These are phyloP conservation scores for Maconellicoccus hirsutus DNA, from an alignment of 1,140 invertebrate species.

Conservation along the genomic window DNA sequence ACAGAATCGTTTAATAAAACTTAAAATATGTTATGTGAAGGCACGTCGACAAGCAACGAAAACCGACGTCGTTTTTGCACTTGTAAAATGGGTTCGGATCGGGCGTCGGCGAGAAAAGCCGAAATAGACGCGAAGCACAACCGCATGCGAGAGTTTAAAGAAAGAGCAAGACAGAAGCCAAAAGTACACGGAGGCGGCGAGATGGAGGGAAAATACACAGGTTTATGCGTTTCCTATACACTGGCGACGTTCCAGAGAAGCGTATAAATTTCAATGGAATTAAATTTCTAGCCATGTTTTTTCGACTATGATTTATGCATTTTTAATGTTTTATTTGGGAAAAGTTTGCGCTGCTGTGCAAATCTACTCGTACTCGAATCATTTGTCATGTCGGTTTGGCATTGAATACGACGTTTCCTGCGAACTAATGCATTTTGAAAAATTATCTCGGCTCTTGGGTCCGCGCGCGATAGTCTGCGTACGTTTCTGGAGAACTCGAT, in stretches of 20 bases:
- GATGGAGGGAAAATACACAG: background rate
- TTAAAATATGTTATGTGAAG: too few species aligned
- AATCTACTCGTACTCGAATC: background rate
- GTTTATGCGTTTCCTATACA: background rate
- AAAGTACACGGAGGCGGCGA: background rate
- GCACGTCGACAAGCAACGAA: too few species aligned
- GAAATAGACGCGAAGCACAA: too few species aligned
- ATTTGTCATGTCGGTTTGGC: background rate
- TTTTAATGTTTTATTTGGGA: constrained; percentile 1
- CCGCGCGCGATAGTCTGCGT: background rate
- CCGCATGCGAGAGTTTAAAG: too few species aligned
- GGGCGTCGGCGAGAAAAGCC: too few species aligned
- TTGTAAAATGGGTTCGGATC: too few species aligned
- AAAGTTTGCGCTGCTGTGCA: background rate
- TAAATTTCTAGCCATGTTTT: constrained; percentile 1
- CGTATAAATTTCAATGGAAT: background rate
- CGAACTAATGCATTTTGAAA: constrained; percentile 2
- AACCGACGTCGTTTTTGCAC: too few species aligned
- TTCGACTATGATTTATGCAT: background rate
- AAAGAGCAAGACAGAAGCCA: too few species aligned
- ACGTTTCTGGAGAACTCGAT: background rate
- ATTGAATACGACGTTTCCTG: constrained; percentile 6
- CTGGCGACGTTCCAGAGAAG: background rate
- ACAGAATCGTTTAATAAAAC: too few species aligned
- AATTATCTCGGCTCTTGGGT: background rate